Conservation (phyloP, 2,113 vertebrate species). For the Oryzias celebensis region DNA sequence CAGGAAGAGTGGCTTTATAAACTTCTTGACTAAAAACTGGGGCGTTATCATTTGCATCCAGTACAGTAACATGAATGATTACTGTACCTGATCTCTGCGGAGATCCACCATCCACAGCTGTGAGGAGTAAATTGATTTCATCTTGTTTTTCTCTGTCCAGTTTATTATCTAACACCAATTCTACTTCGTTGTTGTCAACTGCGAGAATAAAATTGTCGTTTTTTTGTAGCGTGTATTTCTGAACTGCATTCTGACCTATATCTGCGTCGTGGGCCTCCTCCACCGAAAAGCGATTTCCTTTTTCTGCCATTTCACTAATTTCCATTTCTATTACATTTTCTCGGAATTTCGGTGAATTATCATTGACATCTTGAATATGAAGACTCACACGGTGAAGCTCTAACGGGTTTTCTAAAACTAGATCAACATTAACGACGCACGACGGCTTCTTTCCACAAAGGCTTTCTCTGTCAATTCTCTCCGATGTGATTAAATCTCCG, state of each 20-base stretch:
- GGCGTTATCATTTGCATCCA: constrained; percentile 33
- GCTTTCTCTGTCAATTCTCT: constrained; percentile 59
- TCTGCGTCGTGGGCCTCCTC: constrained; percentile 77
- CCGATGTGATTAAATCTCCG: constrained; percentile 48
- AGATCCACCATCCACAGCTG: constrained; percentile 10
- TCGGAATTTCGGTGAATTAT: constrained; percentile 62
- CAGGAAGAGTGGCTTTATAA: constrained; percentile 12
- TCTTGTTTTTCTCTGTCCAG: constrained; percentile 12
- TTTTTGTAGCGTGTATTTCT: constrained; percentile 70
- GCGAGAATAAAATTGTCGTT: constrained; percentile 68
- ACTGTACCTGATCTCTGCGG: constrained; percentile 29
- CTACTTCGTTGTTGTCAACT: not conserved
- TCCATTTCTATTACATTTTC: constrained; percentile 57
- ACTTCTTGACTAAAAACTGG: not conserved
- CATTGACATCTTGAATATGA: constrained; percentile 67
- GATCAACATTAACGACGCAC: constrained; percentile 55
- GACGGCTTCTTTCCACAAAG: constrained; percentile 50
- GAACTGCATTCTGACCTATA: constrained; percentile 75
- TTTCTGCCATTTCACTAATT: constrained; percentile 6
- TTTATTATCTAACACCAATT: constrained; percentile 9
- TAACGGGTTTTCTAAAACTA: constrained; percentile 63
- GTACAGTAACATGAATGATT: constrained; percentile 7
- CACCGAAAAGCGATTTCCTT: constrained; percentile 52
- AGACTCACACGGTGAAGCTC: constrained; percentile 62
- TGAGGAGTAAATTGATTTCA: not conserved